phyloP scores from a whole-genome alignment of 2,113 vertebrate genomes.

The Cettia cetti region DNA sequence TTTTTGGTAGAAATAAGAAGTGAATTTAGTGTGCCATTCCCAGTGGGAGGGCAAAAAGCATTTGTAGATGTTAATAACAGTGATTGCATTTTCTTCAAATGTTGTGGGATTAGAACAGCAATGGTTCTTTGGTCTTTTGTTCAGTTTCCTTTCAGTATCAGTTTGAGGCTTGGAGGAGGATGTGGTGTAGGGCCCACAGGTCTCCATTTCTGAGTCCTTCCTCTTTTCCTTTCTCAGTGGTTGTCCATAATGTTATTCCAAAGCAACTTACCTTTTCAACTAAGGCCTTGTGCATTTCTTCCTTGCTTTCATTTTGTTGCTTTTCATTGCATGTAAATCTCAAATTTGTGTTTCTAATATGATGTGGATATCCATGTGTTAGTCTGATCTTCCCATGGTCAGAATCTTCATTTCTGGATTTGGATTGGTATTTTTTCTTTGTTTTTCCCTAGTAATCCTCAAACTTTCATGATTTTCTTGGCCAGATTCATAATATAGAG shows the following conservation, averaged over 20 bases:
- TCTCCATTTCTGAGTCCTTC: not conserved
- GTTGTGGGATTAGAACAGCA: not conserved
- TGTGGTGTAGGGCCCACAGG: fast-evolving
- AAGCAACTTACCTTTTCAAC: not conserved
- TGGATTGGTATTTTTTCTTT: fast-evolving
- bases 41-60: not conserved
- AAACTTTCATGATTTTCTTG: not conserved
- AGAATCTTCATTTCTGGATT: not conserved
- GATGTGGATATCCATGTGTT: not conserved
- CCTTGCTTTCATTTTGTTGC: not conserved
- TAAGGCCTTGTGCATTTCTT: not conserved
- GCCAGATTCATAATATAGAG: not conserved
- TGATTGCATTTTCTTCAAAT: not conserved
- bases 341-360: not conserved
- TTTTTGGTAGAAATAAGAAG: not conserved
- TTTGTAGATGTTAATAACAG: not conserved
- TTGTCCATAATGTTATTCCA: not conserved
- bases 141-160: not conserved
- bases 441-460: not conserved
- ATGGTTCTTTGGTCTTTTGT: not conserved
- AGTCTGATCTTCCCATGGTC: not conserved
- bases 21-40: not conserved
- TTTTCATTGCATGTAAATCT: not conserved
- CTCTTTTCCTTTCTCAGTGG: not conserved
- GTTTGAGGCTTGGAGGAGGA: not conserved